Evolutionary conservation across 1,140 invertebrate genomes (phyloP).

Genomic region (Temnothorax nylanderi): DNA sequence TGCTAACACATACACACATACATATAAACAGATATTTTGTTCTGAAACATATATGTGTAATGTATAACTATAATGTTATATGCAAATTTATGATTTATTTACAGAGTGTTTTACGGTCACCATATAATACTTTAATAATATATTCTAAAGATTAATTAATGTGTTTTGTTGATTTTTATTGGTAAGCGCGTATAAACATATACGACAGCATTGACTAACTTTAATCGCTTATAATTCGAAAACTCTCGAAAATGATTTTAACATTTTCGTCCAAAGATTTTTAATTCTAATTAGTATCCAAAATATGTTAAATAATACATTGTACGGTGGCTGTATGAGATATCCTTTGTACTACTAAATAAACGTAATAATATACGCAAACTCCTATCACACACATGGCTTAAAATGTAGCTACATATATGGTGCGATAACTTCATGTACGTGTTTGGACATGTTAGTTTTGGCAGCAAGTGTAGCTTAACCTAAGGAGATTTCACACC

Average conservation of each 20-base stretch:
- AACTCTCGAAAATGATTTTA: neutral
- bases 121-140: neutral
- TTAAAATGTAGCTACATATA: slow-evolving; percentile 33
- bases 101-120: neutral
- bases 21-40: neutral
- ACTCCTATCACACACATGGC: neutral
- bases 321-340: neutral
- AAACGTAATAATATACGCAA: slow-evolving; percentile 19
- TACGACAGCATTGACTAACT: neutral
- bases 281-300: neutral
- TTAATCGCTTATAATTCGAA: neutral
- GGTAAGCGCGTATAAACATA: neutral
- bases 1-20: neutral
- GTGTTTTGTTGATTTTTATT: neutral
- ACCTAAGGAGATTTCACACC: slow-evolving; percentile 50
- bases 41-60: neutral
- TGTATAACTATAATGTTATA: neutral
- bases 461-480: slow-evolving; percentile 47
- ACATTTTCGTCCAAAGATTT: neutral
- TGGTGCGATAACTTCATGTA: neutral
- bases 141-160: neutral
- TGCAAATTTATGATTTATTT: neutral
- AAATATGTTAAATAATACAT: neutral
- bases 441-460: slow-evolving; percentile 44
- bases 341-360: neutral